Conservation (phyloP, 2,888 invertebrate species). For the Melinopterus prodromus region DNA sequence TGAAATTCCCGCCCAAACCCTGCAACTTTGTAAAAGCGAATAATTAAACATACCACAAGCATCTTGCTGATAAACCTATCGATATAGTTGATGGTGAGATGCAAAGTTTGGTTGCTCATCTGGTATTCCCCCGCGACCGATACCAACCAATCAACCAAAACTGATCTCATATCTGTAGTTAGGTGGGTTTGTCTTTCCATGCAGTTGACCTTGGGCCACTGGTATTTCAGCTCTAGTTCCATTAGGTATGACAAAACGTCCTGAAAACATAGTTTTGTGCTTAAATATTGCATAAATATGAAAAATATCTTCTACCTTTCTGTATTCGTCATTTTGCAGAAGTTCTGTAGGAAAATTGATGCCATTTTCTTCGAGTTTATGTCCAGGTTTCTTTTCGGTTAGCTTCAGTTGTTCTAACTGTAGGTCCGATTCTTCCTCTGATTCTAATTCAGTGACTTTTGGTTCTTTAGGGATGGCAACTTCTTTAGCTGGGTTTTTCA, state of each 20-base stretch:
- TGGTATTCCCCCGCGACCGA: slow-evolving; percentile 55
- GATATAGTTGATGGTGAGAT: slow-evolving; percentile 55
- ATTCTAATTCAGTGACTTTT: neutral
- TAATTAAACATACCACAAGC: slow-evolving; percentile 52
- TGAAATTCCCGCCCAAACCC: neutral
- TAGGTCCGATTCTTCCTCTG: slow-evolving; percentile 9
- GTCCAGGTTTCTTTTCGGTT: neutral
- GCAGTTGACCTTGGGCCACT: slow-evolving; percentile 50
- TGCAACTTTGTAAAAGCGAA: neutral
- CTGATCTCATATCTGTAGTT: slow-evolving; percentile 51
- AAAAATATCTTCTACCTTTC: slow-evolving; percentile 41
- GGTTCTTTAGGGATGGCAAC: neutral
- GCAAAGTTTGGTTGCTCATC: slow-evolving; percentile 53
- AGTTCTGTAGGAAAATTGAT: slow-evolving; percentile 41
- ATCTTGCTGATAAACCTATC: slow-evolving; percentile 56
- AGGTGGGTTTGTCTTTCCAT: slow-evolving; percentile 55
- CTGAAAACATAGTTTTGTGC: slow-evolving; percentile 37
- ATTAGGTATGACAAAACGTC: slow-evolving; percentile 50
- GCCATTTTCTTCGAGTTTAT: slow-evolving; percentile 16
- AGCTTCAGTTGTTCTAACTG: slow-evolving; percentile 18
- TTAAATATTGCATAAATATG: too few species aligned
- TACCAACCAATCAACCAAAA: slow-evolving; percentile 57
- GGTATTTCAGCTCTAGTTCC: slow-evolving; percentile 44
- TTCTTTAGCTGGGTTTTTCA: neutral
- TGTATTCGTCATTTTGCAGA: slow-evolving; percentile 42